A percentile compares a stretch with the other conserved stretches of the same genome.
Evolutionary conservation across 2,888 invertebrate genomes (phyloP).

Genomic region (Slavum lentiscoides): DNA sequence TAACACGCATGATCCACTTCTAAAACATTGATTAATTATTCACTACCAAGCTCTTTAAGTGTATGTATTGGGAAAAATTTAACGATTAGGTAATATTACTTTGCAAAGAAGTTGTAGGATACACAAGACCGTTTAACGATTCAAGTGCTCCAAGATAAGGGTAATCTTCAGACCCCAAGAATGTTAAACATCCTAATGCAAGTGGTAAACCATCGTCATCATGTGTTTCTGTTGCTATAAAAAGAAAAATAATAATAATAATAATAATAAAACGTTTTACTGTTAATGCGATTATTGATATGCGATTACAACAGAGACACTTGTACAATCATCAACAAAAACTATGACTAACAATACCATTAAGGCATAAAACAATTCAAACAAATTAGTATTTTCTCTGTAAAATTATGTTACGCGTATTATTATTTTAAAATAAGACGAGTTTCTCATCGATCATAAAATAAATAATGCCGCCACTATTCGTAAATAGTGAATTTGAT

Average conservation of each 20-base stretch:
- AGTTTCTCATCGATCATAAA: too few relatives aligned
- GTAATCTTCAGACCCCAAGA: slow-evolving; percentile 87
- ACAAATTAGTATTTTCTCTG: too few relatives aligned
- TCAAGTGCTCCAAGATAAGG: slow-evolving; percentile 89
- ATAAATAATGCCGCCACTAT: too few relatives aligned
- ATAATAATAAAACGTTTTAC: too few relatives aligned
- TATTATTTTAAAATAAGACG: too few relatives aligned
- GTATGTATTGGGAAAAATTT: neutral
- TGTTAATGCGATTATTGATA: too few relatives aligned
- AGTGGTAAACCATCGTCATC: slow-evolving; percentile 92
- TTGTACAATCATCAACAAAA: too few relatives aligned
- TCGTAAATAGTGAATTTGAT: too few relatives aligned
- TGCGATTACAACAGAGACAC: too few relatives aligned
- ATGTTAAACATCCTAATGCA: slow-evolving; percentile 88
- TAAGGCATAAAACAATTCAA: too few relatives aligned
- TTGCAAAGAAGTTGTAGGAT: slow-evolving; percentile 91
- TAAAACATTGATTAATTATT: slow-evolving; percentile 45
- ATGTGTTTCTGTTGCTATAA: slow-evolving; percentile 82
- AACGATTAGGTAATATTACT: slow-evolving; percentile 59
- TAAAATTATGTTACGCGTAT: too few relatives aligned
- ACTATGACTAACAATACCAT: too few relatives aligned
- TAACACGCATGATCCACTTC: slow-evolving; percentile 86
- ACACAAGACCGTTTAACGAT: slow-evolving; percentile 86
- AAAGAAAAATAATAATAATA: neutral
- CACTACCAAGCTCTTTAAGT: neutral